Evolutionary conservation across 2,113 vertebrate species (phyloP), one percentile per base, ranked within the genome.

Genomic region (Stigmatopora argus): DNA sequence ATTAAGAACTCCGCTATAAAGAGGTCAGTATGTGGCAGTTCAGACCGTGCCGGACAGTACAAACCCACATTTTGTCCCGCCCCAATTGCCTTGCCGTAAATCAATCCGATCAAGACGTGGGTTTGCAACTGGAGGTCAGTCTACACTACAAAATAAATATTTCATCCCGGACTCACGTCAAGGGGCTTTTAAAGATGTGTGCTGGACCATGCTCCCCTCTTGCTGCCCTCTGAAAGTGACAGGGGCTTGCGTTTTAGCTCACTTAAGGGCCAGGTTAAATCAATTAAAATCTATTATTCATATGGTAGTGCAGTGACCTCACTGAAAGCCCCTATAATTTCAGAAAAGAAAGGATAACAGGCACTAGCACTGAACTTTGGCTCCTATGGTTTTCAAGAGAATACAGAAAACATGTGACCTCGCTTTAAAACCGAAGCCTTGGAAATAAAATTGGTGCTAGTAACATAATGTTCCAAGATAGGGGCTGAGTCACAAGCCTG

Each of bases 271-370:
- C 91, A 93, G 92, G 92, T 96, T 94, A 96, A 94, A 95, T 94
- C 93, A 95, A 94, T 95, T 93, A 92, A 92, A 91, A 95, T 97
- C 91, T 95, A 95, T 97, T 94, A 97, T 96, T 96, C 92, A 96
- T 88, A 85, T 52, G 78, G 78, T 84, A 89, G 89, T 80, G 88
- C 92, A 86, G 85, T 91, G 90, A 93, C 91, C 84, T 91, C 87
- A 49, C 83, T 83, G 76, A 84, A 83, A 90, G 89, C 91, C 89
- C 77, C 74, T 75, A 75, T 82, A 83, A 88, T 88, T 89, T 84
- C 77, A 81, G 78, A 85, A 86, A 66, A 86, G 78, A 76, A 72
- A 55, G 64, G 70, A 76, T 82, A 84, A 84, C 79, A 77, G 67
- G 71, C 82, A 77, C 72, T 75, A 64, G 73, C 62, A 65, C 23